phyloP scores from a whole-genome alignment of 2,888 invertebrate species.

The Phalangium opilio region DNA sequence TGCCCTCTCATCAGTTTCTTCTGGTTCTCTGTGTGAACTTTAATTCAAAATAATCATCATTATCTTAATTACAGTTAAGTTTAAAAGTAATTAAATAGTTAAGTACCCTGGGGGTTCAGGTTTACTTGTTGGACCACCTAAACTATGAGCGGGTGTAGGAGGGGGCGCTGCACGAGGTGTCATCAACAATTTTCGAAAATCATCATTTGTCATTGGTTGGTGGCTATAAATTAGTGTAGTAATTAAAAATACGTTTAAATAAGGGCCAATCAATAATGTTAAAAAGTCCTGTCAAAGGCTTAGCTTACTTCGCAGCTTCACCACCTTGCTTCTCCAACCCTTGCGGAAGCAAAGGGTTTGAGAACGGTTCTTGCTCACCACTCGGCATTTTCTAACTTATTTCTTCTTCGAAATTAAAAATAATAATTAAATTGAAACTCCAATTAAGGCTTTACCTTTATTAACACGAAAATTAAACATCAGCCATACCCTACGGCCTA shows the following conservation, averaged over 20 bases:
- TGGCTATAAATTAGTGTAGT: neutral
- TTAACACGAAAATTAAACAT: no score
- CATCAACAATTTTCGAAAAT: conserved; percentile 88
- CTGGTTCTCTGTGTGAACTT: conserved; percentile 9
- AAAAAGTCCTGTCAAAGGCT: conserved; percentile 2
- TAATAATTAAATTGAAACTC: no score
- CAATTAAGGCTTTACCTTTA: no score
- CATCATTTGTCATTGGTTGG: conserved; percentile 69
- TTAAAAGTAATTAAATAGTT: neutral
- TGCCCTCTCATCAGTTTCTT: conserved; percentile 49
- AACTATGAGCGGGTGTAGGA: conserved; percentile 28
- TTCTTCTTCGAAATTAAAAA: no score
- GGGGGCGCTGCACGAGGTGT: conserved; percentile 57
- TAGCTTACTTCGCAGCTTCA: conserved; percentile 11
- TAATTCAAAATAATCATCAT: no score
- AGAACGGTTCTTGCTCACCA: conserved; percentile 15
- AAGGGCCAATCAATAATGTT: no score
- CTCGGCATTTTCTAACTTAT: no score
- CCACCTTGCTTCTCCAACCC: conserved; percentile 9
- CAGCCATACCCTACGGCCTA: no score
- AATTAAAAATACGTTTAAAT: neutral
- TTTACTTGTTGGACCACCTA: neutral
- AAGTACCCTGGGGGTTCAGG: neutral
- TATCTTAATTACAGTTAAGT: no score
- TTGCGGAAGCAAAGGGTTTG: conserved; percentile 14